Percentiles rank a stretch among this genome's conserved stretches.
These are phyloP conservation scores for Garrulus glandarius DNA, from an alignment of 2,797 vertebrate species.

Conservation along the genomic window DNA sequence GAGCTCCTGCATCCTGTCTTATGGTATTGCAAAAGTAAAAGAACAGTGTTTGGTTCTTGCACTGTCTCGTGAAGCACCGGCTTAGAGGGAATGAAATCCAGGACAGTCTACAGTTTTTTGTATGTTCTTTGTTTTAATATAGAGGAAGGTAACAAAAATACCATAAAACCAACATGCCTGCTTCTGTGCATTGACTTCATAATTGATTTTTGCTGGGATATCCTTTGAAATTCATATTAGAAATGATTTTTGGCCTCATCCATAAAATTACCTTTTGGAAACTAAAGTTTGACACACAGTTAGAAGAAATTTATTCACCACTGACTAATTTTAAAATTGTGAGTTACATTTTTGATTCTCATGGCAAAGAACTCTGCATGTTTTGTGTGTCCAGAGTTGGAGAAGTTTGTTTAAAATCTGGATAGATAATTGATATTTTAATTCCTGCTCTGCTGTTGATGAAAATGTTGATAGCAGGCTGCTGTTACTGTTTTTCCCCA, in stretches of 20 bases:
- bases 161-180: background rate
- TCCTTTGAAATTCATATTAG: background rate
- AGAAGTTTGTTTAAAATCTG: background rate
- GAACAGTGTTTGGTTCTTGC: background rate
- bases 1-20: background rate
- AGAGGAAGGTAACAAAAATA: background rate
- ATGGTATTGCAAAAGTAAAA: background rate
- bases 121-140: background rate
- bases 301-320: background rate
- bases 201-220: background rate
- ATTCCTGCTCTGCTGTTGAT: background rate
- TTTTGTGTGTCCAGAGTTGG: background rate
- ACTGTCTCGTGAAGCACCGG: background rate
- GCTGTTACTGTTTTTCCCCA: background rate
- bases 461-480: background rate
- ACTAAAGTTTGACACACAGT: background rate
- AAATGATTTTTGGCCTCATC: background rate
- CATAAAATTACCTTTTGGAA: background rate
- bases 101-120: background rate
- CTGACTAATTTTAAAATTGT: background rate
- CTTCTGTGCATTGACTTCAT: background rate
- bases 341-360: background rate
- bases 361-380: background rate
- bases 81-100: background rate
- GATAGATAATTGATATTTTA: background rate